phyloP scores from a whole-genome alignment of 2,797 vertebrate species.

The Ciconia nigra region DNA sequence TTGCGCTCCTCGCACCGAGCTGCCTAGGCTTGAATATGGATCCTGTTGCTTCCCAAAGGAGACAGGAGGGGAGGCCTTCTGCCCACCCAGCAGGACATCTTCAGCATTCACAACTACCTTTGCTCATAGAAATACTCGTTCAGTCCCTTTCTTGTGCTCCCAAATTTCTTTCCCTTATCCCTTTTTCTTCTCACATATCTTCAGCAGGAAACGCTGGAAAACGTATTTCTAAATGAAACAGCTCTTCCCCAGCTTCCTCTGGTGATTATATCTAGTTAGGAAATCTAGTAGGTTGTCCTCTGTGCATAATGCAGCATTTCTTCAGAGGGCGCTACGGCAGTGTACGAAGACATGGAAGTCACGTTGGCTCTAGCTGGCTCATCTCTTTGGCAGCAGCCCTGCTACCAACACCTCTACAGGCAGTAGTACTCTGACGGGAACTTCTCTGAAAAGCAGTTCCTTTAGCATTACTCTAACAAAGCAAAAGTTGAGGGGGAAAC shows the following conservation, averaged over 20 bases:
- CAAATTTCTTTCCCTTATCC: neutral
- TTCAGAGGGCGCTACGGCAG: neutral
- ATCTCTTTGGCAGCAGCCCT: neutral
- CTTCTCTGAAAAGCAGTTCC: neutral
- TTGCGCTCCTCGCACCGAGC: rapidly evolving
- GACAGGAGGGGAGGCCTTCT: neutral
- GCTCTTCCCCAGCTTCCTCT: neutral
- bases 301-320: neutral
- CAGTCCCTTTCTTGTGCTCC: neutral
- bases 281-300: neutral
- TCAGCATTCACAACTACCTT: neutral
- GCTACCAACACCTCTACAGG: neutral
- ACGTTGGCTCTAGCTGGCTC: neutral
- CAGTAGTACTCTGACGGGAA: neutral
- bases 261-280: neutral
- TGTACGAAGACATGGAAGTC: neutral
- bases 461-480: neutral
- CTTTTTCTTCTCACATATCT: neutral
- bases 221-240: neutral
- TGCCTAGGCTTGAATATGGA: neutral
- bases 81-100: neutral
- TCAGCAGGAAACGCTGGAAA: neutral
- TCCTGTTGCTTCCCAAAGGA: neutral
- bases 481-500: neutral
- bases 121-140: neutral